Evolutionary conservation across 2,797 vertebrate genomes (phyloP).

Genomic region (Varecia variegata): DNA sequence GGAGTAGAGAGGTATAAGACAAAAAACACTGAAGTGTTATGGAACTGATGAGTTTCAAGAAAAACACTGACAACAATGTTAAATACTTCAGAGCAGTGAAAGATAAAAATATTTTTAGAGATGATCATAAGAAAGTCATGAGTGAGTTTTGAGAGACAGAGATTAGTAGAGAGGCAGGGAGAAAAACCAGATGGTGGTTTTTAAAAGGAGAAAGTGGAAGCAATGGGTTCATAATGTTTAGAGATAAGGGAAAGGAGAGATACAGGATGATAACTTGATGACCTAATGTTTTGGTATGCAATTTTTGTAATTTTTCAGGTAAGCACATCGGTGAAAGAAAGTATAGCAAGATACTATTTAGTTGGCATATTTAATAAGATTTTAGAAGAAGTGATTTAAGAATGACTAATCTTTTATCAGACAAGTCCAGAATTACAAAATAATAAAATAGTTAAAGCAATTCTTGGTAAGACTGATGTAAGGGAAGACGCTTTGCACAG

Average conservation of each 20-base stretch:
- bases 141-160: not conserved
- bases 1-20: not conserved
- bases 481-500: not conserved
- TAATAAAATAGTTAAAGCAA: conserved; percentile 32
- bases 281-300: not conserved
- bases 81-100: not conserved
- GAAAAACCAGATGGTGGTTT: not conserved
- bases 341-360: not conserved
- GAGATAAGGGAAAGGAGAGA: not conserved
- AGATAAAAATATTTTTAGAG: not conserved
- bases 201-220: not conserved
- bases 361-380: not conserved
- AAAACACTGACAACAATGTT: not conserved
- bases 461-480: not conserved
- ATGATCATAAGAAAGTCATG: not conserved
- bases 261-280: not conserved
- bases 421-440: conserved; percentile 31
- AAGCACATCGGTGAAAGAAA: conserved; percentile 7
- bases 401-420: conserved; percentile 24
- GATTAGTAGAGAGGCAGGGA: not conserved
- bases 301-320: conserved; percentile 1
- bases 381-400: conserved; percentile 32
- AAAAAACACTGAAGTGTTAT: not conserved
- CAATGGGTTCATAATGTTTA: not conserved
- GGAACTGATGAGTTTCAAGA: not conserved